Conservation (phyloP, 2,888 invertebrate species). For the Agonopterix subpropinquella region DNA sequence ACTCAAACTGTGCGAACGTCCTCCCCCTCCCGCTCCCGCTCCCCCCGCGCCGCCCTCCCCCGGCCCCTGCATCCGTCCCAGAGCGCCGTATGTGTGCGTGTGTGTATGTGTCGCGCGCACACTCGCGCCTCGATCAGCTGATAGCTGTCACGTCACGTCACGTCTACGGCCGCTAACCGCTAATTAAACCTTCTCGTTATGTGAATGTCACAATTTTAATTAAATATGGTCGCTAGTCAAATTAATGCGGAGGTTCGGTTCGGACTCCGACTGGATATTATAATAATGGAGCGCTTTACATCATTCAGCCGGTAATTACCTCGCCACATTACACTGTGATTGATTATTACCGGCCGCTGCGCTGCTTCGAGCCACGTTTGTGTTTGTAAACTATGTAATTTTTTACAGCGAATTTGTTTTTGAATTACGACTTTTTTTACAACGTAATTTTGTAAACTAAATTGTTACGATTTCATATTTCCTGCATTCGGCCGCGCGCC, state of each 20-base stretch:
- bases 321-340: slow-evolving; percentile 1
- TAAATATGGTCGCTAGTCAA: neutral
- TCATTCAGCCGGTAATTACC: neutral
- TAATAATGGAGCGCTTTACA: neutral
- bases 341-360: neutral
- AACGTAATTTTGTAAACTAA: too few relatives aligned
- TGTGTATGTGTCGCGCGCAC: neutral
- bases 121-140: slow-evolving; percentile 2
- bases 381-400: too few relatives aligned
- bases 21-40: neutral
- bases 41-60: neutral
- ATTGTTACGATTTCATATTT: too few relatives aligned
- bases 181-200: neutral
- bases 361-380: neutral
- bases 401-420: too few relatives aligned
- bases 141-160: neutral
- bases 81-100: neutral
- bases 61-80: neutral
- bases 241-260: neutral
- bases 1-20: too few relatives aligned
- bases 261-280: neutral
- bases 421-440: too few relatives aligned
- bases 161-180: neutral
- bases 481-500: too few relatives aligned
- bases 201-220: slow-evolving; percentile 3